Percentiles rank a stretch among this genome's conserved stretches.
phyloP scores from a whole-genome alignment of 1,140 invertebrate species.

The Artemia franciscana region DNA sequence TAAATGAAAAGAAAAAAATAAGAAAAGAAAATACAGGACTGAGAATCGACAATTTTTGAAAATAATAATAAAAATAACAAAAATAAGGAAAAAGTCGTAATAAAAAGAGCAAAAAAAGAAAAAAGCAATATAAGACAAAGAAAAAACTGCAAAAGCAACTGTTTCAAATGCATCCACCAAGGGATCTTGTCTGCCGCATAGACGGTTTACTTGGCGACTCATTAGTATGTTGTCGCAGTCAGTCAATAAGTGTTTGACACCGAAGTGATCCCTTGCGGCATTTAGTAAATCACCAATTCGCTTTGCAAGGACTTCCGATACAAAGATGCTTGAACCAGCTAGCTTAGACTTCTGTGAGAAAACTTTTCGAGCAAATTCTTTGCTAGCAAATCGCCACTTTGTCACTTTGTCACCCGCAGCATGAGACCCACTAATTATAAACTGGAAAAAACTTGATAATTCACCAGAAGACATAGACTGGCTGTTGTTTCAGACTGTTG shows the following conservation, averaged over 20 bases:
- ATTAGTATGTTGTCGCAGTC: neutral
- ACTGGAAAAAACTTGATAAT: neutral
- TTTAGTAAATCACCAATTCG: neutral
- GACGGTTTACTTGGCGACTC: neutral
- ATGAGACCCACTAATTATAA: neutral
- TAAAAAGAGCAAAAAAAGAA: too few species aligned
- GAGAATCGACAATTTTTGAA: too few species aligned
- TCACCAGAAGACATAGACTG: neutral
- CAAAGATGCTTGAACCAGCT: neutral
- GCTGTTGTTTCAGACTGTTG: neutral
- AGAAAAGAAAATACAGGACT: too few species aligned
- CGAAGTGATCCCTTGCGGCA: neutral
- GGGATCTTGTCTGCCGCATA: too few species aligned
- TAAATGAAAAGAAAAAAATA: too few species aligned
- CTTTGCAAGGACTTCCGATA: neutral
- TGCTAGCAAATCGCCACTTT: neutral
- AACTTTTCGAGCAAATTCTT: neutral
- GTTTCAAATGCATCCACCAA: neutral
- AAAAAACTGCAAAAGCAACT: too few species aligned
- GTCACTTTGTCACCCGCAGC: neutral
- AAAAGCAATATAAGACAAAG: too few species aligned
- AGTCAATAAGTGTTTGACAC: neutral
- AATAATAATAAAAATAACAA: too few species aligned
- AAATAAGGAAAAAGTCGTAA: too few species aligned
- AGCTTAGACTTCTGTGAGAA: too few species aligned